Conservation (phyloP, 92 coral and sea anemone genomes). For the Epizoanthus illoricatus region DNA sequence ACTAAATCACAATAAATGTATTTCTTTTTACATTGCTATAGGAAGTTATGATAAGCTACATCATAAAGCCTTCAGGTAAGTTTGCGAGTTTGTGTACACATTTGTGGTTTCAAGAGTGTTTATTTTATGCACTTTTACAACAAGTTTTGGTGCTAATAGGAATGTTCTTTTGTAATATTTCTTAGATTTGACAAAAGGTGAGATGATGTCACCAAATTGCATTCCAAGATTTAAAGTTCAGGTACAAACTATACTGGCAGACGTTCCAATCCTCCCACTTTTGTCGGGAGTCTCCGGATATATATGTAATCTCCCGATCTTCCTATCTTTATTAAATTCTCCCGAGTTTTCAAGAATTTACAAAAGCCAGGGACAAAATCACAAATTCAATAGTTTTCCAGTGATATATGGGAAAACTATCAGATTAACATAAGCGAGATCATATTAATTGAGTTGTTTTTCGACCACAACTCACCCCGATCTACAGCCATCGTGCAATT, state of each 20-base stretch:
- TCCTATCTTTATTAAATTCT: too few relatives aligned
- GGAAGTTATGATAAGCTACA: constrained; percentile 85
- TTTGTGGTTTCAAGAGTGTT: background rate
- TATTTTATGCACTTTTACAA: background rate
- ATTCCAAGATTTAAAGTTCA: constrained; percentile 74
- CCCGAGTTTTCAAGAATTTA: too few relatives aligned
- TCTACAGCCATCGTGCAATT: too few relatives aligned
- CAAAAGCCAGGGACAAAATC: too few relatives aligned
- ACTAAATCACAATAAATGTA: background rate
- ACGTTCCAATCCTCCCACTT: background rate
- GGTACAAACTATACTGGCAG: constrained; percentile 31
- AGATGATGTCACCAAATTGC: constrained; percentile 67
- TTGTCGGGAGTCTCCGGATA: background rate
- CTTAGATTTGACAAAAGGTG: constrained; percentile 60
- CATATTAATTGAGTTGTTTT: too few relatives aligned
- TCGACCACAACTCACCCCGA: too few relatives aligned
- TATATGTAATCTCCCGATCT: too few relatives aligned
- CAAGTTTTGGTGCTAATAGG: background rate
- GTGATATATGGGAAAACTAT: too few relatives aligned
- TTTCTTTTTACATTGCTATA: constrained; percentile 23
- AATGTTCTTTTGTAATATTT: background rate
- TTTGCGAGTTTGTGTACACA: background rate
- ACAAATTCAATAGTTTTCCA: too few relatives aligned
- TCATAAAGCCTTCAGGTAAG: constrained; percentile 75
- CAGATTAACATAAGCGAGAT: too few relatives aligned